Conservation (phyloP, 1,140 invertebrate genomes). For the Drosophila tropicalis region DNA sequence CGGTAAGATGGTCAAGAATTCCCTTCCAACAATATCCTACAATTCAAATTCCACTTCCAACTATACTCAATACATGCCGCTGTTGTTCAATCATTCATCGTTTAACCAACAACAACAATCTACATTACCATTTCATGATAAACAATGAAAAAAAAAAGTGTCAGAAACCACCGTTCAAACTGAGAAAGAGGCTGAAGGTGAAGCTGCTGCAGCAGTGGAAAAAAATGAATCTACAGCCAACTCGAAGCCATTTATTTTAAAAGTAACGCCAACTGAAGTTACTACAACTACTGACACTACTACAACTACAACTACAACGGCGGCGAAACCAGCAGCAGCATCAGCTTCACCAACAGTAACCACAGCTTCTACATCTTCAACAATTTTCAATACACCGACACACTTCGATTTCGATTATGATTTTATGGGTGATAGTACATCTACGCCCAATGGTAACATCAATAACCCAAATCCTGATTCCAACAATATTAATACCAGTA, state of each 20-base stretch:
- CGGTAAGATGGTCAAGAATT: conserved; percentile 68
- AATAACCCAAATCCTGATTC: conserved; percentile 2
- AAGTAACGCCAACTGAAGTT: neutral
- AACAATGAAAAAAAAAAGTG: conserved; percentile 56
- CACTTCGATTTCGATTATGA: conserved; percentile 68
- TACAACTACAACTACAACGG: neutral
- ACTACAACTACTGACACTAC: conserved; percentile 14
- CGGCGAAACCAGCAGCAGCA: neutral
- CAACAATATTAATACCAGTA: conserved; percentile 6
- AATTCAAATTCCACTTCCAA: conserved; percentile 70
- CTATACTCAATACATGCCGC: conserved; percentile 58
- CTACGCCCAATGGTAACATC: conserved; percentile 25
- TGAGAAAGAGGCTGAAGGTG: neutral
- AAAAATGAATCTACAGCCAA: neutral
- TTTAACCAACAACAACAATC: conserved; percentile 44
- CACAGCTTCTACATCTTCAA: conserved; percentile 11
- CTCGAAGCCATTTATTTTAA: too few species aligned
- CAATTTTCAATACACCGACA: conserved; percentile 52
- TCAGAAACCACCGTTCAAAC: neutral
- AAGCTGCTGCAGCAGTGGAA: conserved; percentile 2
- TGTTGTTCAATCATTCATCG: conserved; percentile 11
- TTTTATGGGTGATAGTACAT: conserved; percentile 44
- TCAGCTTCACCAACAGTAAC: conserved; percentile 14
- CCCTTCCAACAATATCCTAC: conserved; percentile 48
- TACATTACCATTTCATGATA: conserved; percentile 31